Conservation (phyloP, 2,113 vertebrate species). For the Macquaria australasica region DNA sequence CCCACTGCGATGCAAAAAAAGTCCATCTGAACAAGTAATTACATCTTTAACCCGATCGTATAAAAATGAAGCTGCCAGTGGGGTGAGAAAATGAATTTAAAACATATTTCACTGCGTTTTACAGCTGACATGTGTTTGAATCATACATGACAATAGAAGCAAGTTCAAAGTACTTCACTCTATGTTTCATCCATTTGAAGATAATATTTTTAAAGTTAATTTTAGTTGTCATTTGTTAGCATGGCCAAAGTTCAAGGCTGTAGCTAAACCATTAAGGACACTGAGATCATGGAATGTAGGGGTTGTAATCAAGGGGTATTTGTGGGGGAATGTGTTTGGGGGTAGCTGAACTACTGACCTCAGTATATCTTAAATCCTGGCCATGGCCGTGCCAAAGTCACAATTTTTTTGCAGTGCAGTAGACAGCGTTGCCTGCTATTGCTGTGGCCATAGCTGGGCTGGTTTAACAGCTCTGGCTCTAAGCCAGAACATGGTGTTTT, state of each 20-base stretch:
- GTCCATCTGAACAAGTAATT: neutral
- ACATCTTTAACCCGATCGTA: neutral
- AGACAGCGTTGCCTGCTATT: constrained; percentile 31
- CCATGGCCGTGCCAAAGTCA: neutral
- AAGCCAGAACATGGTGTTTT: constrained; percentile 27
- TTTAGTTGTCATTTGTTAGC: neutral
- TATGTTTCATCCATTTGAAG: neutral
- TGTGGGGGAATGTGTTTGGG: neutral
- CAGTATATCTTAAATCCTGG: neutral
- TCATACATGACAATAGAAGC: neutral
- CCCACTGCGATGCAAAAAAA: neutral
- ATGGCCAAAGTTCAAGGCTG: neutral
- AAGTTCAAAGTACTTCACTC: neutral
- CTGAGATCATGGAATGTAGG: too few species aligned
- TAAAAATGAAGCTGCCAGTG: neutral
- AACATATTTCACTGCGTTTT: neutral
- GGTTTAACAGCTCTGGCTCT: constrained; percentile 52
- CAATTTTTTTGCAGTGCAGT: neutral
- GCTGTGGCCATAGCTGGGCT: constrained; percentile 45
- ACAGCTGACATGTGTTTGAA: neutral
- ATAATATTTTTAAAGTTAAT: neutral
- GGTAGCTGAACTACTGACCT: neutral
- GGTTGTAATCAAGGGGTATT: too few species aligned
- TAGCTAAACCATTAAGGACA: too few species aligned
- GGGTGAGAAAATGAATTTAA: neutral